Evolutionary conservation across 2,113 vertebrate genomes (phyloP).

Genomic region (Cariama cristata): DNA sequence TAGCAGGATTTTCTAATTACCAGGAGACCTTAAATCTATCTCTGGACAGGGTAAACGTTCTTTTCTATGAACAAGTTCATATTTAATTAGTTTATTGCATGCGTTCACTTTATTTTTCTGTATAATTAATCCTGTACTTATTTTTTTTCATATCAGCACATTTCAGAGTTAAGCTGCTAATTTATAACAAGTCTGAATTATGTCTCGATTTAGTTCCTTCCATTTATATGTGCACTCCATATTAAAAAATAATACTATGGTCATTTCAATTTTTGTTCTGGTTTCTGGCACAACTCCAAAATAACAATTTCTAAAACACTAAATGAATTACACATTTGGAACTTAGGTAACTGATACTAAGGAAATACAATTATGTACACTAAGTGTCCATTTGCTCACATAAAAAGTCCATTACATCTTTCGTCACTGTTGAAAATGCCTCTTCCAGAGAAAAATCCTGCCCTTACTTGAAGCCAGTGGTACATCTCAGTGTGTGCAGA

Average conservation of each 20-base stretch:
- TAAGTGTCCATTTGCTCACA: background rate
- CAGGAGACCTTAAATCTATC: background rate
- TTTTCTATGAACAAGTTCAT: background rate
- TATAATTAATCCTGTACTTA: background rate
- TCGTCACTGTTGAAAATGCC: background rate
- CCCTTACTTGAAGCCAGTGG: background rate
- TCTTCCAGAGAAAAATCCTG: background rate
- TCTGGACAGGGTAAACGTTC: background rate
- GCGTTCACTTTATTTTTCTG: background rate
- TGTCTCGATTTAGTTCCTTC: background rate
- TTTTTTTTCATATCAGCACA: background rate
- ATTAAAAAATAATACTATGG: background rate
- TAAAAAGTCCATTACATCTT: background rate
- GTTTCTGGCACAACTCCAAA: background rate
- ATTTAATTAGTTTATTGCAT: slow-evolving; percentile 10
- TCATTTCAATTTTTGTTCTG: background rate
- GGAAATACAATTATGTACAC: background rate
- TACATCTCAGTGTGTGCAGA: background rate
- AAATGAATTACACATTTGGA: background rate
- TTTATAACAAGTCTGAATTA: slow-evolving; percentile 18
- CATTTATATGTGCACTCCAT: background rate
- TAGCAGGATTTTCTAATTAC: background rate
- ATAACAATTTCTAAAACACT: background rate
- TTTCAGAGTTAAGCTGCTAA: background rate
- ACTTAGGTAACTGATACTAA: background rate